Percentiles rank a stretch among this genome's conserved stretches.
Evolutionary conservation across 2,797 vertebrate species (phyloP).

Genomic region (Acipenser ruthenus): DNA sequence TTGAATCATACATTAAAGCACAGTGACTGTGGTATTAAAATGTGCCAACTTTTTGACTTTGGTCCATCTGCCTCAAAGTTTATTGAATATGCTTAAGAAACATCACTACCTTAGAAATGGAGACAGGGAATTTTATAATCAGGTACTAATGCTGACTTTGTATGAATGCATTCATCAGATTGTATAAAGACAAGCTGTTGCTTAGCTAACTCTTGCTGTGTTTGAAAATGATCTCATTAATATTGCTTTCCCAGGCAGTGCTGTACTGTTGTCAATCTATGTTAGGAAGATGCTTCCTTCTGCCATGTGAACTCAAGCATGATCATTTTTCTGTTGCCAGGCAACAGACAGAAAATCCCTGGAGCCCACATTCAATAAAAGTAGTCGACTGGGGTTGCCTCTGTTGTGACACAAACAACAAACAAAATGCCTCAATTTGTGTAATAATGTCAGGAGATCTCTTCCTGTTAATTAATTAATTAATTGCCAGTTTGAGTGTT

Average conservation of each 20-base stretch:
- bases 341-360: slow-evolving; percentile 57
- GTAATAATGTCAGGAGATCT: too few species aligned
- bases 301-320: slow-evolving; percentile 72
- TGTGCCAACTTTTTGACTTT: too few species aligned
- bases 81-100: too few species aligned
- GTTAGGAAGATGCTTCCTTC: slow-evolving; percentile 70
- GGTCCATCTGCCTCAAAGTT: too few species aligned
- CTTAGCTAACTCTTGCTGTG: slow-evolving; percentile 49
- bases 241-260: slow-evolving; percentile 44
- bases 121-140: too few species aligned
- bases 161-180: slow-evolving; percentile 36
- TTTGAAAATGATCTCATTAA: slow-evolving; percentile 65
- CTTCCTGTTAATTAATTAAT: too few species aligned
- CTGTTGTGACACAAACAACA: slow-evolving; percentile 17
- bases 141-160: slow-evolving; percentile 10
- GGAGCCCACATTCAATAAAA: slow-evolving; percentile 55
- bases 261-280: slow-evolving; percentile 65
- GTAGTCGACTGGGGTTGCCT: slow-evolving; percentile 62
- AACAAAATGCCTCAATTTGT: too few species aligned
- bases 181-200: slow-evolving; percentile 44
- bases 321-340: slow-evolving; percentile 71
- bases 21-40: too few species aligned
- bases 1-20: too few species aligned
- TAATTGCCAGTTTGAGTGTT: too few species aligned
- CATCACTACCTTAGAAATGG: too few species aligned